Base-by-base conservation (phyloP, 2,797 vertebrate genomes). In the Tenualosa thibaudeaui region DNA sequence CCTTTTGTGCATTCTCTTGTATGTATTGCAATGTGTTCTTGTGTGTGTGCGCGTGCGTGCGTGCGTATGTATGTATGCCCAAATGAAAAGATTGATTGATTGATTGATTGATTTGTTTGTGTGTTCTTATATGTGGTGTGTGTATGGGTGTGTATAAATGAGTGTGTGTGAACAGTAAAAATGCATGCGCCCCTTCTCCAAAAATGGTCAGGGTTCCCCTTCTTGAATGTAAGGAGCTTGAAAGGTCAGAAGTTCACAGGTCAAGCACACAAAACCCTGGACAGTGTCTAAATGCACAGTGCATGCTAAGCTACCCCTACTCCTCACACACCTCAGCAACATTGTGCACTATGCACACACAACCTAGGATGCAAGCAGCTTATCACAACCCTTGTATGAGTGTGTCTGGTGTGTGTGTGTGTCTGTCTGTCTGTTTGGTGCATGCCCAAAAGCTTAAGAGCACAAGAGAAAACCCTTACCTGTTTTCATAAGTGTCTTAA, bases 341-440 rank as follows among this genome's bases (percentile, higher is more conserved):
- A 89, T 88, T 88, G 93, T 92, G 91, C 92, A 92, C 91, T 92
- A 91, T 93, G 92, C 92, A 94, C 92, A 92, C 92, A 86, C 71
- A 78, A 78, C 40, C 37, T 78, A 78, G 58, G 58, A 62, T 62
- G 58, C n/a, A 62, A 43, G 71, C 40, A 78, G 87, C 90, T 92
- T 93, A 89, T 89, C 87, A 89, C 90, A 43, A 92, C 89, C 89
- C 40, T 89, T 15, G 84, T 90, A 83, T 89, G 87, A 90, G 90
- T 17, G 87, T 84, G 83, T 85, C 3, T 75, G 37, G 86, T 60
- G 46, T 19, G 10, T 78, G 54, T 68, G 37, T 75, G 68, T 4
- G 71, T 84, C 56, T 89, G 24, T n/a, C 65, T 81, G 86, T 53
- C 88, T 46, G 90, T 78, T 87, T 78, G 54, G 9, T 54, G 50